Evolutionary conservation across 2,113 vertebrate species (phyloP).

Genomic region (Psettodes erumei): DNA sequence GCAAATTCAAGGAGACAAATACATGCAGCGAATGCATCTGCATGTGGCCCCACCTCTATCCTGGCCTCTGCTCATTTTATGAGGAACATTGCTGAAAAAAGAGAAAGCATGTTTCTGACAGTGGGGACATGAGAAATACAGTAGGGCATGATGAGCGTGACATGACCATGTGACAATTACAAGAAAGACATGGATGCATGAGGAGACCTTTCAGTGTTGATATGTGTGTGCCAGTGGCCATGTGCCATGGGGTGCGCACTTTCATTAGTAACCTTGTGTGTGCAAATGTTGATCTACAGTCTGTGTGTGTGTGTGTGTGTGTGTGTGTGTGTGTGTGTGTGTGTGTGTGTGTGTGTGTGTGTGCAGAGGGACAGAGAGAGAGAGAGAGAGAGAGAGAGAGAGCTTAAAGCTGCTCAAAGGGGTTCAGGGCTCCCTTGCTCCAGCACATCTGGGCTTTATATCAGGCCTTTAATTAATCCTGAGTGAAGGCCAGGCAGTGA

Average conservation of each 20-base stretch:
- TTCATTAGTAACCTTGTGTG: conserved; percentile 27
- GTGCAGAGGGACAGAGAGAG: background rate
- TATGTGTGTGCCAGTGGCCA: conserved; percentile 1
- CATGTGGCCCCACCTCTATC: conserved; percentile 13
- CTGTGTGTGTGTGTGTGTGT: conserved; percentile 13
- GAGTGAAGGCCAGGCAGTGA: conserved; percentile 99
- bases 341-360: conserved; percentile 3
- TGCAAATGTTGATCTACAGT: conserved; percentile 50
- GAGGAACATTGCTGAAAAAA: conserved; percentile 9
- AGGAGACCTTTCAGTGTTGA: conserved; percentile 40
- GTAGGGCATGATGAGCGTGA: conserved; percentile 8
- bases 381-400: conserved; percentile 40
- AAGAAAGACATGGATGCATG: conserved; percentile 42
- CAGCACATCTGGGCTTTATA: conserved; percentile 99
- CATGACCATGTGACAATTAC: conserved; percentile 39
- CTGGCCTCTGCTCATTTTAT: conserved; percentile 22
- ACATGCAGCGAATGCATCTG: conserved; percentile 37
- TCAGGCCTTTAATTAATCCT: conserved; percentile 99
- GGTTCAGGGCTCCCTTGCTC: conserved; percentile 84
- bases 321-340: conserved; percentile 3
- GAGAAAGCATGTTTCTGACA: conserved; percentile 14
- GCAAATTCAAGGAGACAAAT: conserved; percentile 16
- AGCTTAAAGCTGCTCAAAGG: conserved; percentile 52
- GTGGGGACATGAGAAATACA: conserved; percentile 12
- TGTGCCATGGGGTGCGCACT: conserved; percentile 12